phyloP scores from a whole-genome alignment of 2,113 vertebrate species.

The Limnothrissa miodon region DNA sequence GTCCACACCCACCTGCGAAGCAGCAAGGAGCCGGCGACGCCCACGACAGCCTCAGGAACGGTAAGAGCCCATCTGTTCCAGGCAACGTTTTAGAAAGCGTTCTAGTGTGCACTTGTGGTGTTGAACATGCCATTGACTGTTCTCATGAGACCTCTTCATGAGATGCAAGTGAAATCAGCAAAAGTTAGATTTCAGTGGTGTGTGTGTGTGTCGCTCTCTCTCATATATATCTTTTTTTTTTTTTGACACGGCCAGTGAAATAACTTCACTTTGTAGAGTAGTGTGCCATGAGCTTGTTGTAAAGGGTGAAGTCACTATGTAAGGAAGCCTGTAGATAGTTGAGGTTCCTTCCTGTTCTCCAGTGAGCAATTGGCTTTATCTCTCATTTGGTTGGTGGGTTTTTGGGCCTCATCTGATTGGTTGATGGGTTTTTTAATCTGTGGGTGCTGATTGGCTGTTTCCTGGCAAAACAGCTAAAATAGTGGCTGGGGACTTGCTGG shows the following conservation, averaged over 20 bases:
- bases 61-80: not conserved
- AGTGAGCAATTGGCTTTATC: not conserved
- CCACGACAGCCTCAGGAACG: slow-evolving; percentile 54
- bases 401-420: not conserved
- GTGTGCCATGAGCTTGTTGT: not conserved
- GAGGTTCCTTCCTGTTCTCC: not conserved
- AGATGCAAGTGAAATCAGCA: too few species aligned
- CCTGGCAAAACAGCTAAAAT: slow-evolving; percentile 74
- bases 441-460: not conserved
- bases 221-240: too few species aligned
- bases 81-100: too few species aligned
- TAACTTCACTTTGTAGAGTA: not conserved
- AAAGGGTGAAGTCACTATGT: not conserved
- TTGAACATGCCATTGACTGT: too few species aligned
- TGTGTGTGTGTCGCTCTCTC: too few species aligned
- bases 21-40: slow-evolving; percentile 27
- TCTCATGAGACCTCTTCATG: too few species aligned
- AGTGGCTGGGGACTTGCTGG: slow-evolving; percentile 85
- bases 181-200: too few species aligned
- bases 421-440: slow-evolving; percentile 4
- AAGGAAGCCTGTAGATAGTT: not conserved
- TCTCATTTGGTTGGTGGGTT: not conserved
- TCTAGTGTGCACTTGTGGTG: too few species aligned
- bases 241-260: not conserved
- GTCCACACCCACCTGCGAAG: slow-evolving; percentile 21